Evolutionary conservation across 1,140 invertebrate species (phyloP), one percentile per base, ranked within the genome.

Genomic region (Cydia pomonella): DNA sequence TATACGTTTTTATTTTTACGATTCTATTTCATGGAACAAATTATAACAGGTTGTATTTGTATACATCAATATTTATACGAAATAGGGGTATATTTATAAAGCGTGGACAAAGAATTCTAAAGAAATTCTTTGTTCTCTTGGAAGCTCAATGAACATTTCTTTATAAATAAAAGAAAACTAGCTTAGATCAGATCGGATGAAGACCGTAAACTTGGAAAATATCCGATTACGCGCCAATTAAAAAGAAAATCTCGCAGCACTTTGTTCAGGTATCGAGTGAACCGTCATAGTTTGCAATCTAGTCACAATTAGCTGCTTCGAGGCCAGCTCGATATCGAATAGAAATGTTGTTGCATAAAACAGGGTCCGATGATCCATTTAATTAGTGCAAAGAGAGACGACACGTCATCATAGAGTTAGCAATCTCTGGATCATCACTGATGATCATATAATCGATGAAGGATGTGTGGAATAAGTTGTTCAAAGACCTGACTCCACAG

Each of bases 351-450:
- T 82, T 87, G 83, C 82, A 78, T 78, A 76, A 75, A 81, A 75
- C 76, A 79, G 73, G 79, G 74, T 79, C 62, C 75, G 79, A 77
- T 87, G 82, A 87, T 87, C 86, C 85, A 75, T 82, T 84, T 89
- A 89, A 89, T 89, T 87, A 89, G 84, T 79, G 80, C 77, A 76
- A 80, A 78, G 72, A 78, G 72, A 77, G 75, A 82, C 75, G 76
- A 79, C 80, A 87, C 79, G 79, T 81, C 78, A 82, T 75, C 77
- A 29, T n/a, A 33, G 23, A 66, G 27, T 27, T 66, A 66, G 25
- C 5, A 41, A 69, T 23, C 0, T 13, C n/a, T n/a, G n/a, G n/a
- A n/a, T n/a, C n/a, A n/a, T n/a, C n/a, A n/a, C n/a, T n/a, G n/a
- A n/a, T n/a, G n/a, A n/a, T n/a, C n/a, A n/a, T n/a, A n/a, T n/a